Percentiles rank a stretch among this genome's conserved stretches.
These are phyloP conservation scores for Teleopsis dalmanni DNA, from an alignment of 1,140 invertebrate species.

Conservation along the genomic window DNA sequence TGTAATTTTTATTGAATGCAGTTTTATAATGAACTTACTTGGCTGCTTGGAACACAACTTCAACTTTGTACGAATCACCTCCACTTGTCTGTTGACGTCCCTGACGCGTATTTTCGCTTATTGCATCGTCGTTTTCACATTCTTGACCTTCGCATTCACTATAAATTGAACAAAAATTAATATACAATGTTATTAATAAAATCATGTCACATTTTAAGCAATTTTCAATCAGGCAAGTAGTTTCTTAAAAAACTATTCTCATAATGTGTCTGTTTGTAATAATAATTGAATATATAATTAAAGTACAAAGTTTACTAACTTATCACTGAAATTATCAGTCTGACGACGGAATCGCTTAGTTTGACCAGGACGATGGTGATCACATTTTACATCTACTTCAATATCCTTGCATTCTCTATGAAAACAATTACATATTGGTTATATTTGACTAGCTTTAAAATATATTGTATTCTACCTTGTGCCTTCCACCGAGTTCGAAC, in stretches of 20 bases:
- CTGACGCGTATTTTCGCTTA: conserved; percentile 47
- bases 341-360: conserved; percentile 55
- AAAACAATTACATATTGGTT: conserved; percentile 26
- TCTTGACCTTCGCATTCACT: too few species aligned
- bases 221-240: conserved; percentile 4
- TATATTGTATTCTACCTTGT: conserved; percentile 21
- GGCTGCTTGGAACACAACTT: conserved; percentile 83
- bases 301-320: too few species aligned
- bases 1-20: too few species aligned
- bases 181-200: conserved; percentile 8
- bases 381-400: conserved; percentile 82
- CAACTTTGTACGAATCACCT: conserved; percentile 76
- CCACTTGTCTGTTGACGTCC: conserved; percentile 54
- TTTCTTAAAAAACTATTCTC: too few species aligned
- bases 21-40: conserved; percentile 63
- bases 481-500: conserved; percentile 72
- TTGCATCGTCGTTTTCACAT: too few species aligned
- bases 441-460: background rate
- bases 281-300: too few species aligned
- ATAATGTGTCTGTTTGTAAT: too few species aligned
- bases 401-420: conserved; percentile 77
- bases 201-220: conserved; percentile 3
- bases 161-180: conserved; percentile 26
- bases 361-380: conserved; percentile 54
- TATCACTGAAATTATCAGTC: conserved; percentile 62